phyloP scores from a whole-genome alignment of 2,797 vertebrate genomes.

The Sebastes reedi region DNA sequence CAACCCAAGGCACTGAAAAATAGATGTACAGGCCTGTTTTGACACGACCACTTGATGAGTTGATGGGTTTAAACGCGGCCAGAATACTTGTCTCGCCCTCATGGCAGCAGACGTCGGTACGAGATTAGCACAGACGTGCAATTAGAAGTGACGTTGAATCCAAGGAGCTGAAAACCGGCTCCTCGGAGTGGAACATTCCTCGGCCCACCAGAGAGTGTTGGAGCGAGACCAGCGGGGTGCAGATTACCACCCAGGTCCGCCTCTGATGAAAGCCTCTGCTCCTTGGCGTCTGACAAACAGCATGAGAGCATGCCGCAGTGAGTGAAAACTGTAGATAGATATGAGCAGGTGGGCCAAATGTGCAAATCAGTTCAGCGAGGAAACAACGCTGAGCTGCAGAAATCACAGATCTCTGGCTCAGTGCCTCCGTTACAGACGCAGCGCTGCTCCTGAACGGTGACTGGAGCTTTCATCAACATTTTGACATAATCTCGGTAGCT shows the following conservation, averaged over 20 bases:
- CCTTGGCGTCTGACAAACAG: conserved; percentile 61
- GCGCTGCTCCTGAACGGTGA: conserved; percentile 39
- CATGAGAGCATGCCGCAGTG: conserved; percentile 21
- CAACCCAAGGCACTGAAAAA: background rate
- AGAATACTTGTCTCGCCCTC: conserved; percentile 5
- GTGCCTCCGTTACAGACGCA: conserved; percentile 13
- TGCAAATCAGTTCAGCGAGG: conserved; percentile 52
- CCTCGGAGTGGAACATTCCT: conserved; percentile 67
- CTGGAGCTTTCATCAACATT: conserved; percentile 61
- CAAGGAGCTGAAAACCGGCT: conserved; percentile 58
- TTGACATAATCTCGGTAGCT: conserved; percentile 63
- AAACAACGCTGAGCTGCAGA: conserved; percentile 44
- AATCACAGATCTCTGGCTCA: conserved; percentile 52
- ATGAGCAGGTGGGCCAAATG: conserved; percentile 69
- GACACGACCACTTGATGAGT: conserved; percentile 24
- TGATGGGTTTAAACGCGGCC: conserved; percentile 38
- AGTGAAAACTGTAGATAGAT: conserved; percentile 45
- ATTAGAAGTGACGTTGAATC: conserved; percentile 67
- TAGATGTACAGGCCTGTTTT: background rate
- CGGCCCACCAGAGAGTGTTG: conserved; percentile 50
- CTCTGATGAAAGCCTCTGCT: conserved; percentile 63
- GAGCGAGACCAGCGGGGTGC: conserved; percentile 58
- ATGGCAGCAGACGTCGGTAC: conserved; percentile 32
- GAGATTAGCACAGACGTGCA: conserved; percentile 61
- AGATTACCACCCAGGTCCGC: conserved; percentile 62